Evolutionary conservation across 2,888 invertebrate genomes (phyloP).

Genomic region (Teinopalpus imperialis): DNA sequence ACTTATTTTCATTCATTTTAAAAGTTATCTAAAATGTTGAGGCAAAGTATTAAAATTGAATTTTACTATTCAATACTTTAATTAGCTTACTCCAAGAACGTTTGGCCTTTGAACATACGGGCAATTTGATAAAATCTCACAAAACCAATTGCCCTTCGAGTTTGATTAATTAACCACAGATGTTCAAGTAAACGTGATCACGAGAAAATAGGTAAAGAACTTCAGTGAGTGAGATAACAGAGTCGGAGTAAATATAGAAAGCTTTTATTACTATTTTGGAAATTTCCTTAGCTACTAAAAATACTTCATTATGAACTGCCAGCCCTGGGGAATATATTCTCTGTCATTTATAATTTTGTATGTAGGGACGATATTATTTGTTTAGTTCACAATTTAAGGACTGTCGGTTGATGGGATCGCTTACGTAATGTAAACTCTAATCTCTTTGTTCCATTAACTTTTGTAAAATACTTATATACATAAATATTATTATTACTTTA

Average conservation of each 20-base stretch:
- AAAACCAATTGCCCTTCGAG: conserved; percentile 34
- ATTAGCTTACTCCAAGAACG: too few relatives aligned
- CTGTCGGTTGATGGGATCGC: conserved; percentile 7
- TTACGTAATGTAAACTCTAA: conserved; percentile 11
- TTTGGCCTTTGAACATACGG: conserved; percentile 14
- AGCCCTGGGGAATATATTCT: conserved; percentile 11
- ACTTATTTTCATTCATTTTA: too few relatives aligned
- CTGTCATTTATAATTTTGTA: conserved; percentile 14
- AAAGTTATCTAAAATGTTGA: too few relatives aligned
- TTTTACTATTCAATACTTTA: too few relatives aligned
- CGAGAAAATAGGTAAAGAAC: conserved; percentile 62
- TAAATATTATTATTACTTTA: too few relatives aligned
- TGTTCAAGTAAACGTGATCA: conserved; percentile 49
- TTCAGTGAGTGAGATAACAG: conserved; percentile 43
- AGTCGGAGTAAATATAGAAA: conserved; percentile 40
- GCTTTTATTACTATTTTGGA: conserved; percentile 32
- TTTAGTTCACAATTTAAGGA: conserved; percentile 12
- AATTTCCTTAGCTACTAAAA: conserved; percentile 19
- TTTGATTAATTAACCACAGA: conserved; percentile 66
- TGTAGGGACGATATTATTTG: neutral
- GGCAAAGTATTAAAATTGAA: too few relatives aligned
- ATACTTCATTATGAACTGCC: conserved; percentile 10
- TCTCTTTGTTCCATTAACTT: conserved; percentile 9
- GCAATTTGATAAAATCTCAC: conserved; percentile 23
- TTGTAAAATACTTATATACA: too few relatives aligned